phyloP scores from a whole-genome alignment of 2,888 invertebrate species.

The Parelbella ahira region DNA sequence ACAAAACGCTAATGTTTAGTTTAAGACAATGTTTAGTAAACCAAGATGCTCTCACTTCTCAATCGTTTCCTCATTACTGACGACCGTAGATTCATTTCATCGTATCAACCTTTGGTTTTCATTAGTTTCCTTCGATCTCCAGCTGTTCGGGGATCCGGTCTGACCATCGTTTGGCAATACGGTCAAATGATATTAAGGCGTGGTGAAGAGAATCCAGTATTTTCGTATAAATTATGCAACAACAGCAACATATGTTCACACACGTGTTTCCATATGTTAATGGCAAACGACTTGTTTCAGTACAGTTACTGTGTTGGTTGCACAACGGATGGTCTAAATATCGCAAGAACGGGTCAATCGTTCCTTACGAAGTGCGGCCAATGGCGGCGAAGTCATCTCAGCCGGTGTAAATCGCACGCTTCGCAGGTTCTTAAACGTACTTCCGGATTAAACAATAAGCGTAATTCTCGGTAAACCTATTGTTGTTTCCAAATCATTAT shows the following conservation, averaged over 20 bases:
- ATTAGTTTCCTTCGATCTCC: too few species aligned
- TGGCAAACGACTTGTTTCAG: background rate
- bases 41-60: too few species aligned
- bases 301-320: conserved; percentile 11
- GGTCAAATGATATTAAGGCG: too few species aligned
- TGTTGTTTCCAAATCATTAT: background rate
- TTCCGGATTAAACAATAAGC: conserved; percentile 5
- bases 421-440: conserved; percentile 1
- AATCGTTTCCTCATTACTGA: too few species aligned
- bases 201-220: too few species aligned
- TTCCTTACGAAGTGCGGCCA: background rate
- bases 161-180: too few species aligned
- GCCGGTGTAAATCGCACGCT: conserved; percentile 4
- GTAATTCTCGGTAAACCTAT: conserved; percentile 3
- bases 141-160: too few species aligned
- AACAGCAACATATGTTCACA: conserved; percentile 8
- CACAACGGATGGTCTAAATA: conserved; percentile 16
- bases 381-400: too few species aligned
- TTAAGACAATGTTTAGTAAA: too few species aligned
- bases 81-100: too few species aligned
- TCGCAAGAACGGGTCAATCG: conserved; percentile 5
- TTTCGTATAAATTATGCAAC: conserved; percentile 9
- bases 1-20: too few species aligned
- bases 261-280: conserved; percentile 7
- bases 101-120: too few species aligned